These are phyloP conservation scores for Acleris literana DNA, from an alignment of 2,888 invertebrate species.

Conservation along the genomic window DNA sequence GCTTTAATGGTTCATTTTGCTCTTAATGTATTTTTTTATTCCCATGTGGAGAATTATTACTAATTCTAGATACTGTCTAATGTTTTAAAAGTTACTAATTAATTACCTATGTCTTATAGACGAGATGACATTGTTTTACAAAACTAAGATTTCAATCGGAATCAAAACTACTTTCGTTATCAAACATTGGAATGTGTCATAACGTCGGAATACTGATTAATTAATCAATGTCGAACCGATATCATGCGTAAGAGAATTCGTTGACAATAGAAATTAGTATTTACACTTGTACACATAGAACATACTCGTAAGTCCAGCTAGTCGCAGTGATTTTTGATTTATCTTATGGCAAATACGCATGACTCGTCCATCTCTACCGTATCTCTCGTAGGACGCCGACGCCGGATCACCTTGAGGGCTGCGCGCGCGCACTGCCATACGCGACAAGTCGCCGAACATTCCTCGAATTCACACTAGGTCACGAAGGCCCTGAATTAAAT, in stretches of 20 bases:
- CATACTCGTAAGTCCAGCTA: not conserved
- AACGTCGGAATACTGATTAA: not conserved
- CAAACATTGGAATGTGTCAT: not conserved
- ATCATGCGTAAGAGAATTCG: not conserved
- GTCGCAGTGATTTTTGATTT: not conserved
- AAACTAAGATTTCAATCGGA: too few relatives aligned
- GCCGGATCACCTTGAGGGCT: constrained; percentile 54
- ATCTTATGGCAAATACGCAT: too few relatives aligned
- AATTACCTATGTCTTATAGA: too few relatives aligned
- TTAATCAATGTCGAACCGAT: not conserved
- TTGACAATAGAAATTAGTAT: too few relatives aligned
- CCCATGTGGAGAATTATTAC: too few relatives aligned
- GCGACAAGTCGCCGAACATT: constrained; percentile 37
- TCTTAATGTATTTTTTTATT: too few relatives aligned
- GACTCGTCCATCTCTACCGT: not conserved
- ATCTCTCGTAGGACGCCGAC: constrained; percentile 34
- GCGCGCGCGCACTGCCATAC: constrained; percentile 44
- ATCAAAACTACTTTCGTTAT: not conserved
- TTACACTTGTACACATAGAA: too few relatives aligned
- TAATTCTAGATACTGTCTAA: too few relatives aligned
- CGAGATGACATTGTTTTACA: too few relatives aligned
- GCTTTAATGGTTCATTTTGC: too few relatives aligned
- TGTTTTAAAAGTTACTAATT: too few relatives aligned
- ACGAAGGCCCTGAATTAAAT: constrained; percentile 27
- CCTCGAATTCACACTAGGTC: constrained; percentile 34